Evolutionary conservation across 1,140 invertebrate genomes (phyloP).

Genomic region (Linepithema humile): DNA sequence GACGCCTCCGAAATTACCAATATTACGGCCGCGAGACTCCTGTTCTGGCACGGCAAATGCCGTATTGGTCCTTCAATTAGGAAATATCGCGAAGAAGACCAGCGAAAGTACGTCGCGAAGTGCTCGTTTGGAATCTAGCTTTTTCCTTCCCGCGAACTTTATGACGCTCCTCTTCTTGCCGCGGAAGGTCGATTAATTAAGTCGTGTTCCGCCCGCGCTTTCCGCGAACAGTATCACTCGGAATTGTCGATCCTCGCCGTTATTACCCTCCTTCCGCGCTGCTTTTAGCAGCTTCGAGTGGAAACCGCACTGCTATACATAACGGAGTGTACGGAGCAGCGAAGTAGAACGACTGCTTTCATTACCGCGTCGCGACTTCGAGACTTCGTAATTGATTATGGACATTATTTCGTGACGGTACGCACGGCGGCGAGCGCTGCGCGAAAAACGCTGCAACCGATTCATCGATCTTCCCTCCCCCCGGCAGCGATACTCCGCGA

Average conservation of each 20-base stretch:
- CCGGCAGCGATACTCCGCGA: neutral
- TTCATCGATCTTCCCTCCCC: conserved; percentile 27
- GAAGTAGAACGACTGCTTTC: conserved; percentile 3
- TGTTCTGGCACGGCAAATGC: conserved; percentile 3
- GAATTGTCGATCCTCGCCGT: neutral
- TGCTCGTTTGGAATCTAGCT: neutral
- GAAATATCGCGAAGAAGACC: neutral
- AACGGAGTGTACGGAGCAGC: too few species aligned
- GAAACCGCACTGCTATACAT: too few species aligned
- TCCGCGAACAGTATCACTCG: neutral
- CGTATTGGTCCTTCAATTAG: conserved; percentile 19
- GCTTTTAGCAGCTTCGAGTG: neutral
- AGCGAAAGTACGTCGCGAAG: neutral
- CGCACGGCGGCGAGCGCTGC: too few species aligned
- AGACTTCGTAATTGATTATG: conserved; percentile 40
- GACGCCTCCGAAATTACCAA: neutral
- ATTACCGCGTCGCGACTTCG: conserved; percentile 25
- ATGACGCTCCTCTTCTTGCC: neutral
- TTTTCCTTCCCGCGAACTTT: neutral
- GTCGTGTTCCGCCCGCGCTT: neutral
- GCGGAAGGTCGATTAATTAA: neutral
- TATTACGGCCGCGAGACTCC: conserved; percentile 19
- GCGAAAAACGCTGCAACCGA: neutral
- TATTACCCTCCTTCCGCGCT: neutral
- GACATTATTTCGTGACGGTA: conserved; percentile 2